Evolutionary conservation across 2,888 invertebrate genomes (phyloP).

Genomic region (Synanthedon myopaeformis): DNA sequence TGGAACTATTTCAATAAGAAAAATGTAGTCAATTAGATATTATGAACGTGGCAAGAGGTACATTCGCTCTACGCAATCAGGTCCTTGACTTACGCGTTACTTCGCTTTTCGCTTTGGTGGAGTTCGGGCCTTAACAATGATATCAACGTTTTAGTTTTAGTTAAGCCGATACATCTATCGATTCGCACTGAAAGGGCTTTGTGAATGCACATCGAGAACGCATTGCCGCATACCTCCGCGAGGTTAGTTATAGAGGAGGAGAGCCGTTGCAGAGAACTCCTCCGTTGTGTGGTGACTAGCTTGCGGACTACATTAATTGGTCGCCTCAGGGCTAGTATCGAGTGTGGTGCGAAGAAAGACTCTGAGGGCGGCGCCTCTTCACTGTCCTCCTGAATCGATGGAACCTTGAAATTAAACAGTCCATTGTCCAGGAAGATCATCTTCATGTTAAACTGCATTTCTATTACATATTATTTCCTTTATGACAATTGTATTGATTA

Average conservation of each 20-base stretch:
- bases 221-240: slow-evolving; percentile 56
- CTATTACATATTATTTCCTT: too few species aligned
- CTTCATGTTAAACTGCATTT: too few species aligned
- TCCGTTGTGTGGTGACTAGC: slow-evolving; percentile 61
- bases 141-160: background rate
- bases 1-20: too few species aligned
- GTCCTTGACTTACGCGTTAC: too few species aligned
- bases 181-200: slow-evolving; percentile 6
- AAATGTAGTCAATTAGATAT: too few species aligned
- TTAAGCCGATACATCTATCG: background rate
- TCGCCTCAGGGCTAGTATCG: slow-evolving; percentile 51
- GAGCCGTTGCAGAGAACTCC: slow-evolving; percentile 59
- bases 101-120: too few species aligned
- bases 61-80: too few species aligned
- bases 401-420: slow-evolving; percentile 55
- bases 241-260: slow-evolving; percentile 64
- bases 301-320: slow-evolving; percentile 64
- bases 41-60: too few species aligned
- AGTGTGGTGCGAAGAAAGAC: slow-evolving; percentile 46
- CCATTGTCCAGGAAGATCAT: slow-evolving; percentile 7
- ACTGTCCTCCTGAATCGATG: slow-evolving; percentile 47
- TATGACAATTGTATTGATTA: too few species aligned
- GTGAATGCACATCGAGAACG: slow-evolving; percentile 41
- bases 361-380: slow-evolving; percentile 43
- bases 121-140: background rate